phyloP scores from a whole-genome alignment of 2,113 vertebrate species.

The Engystomops pustulosus region DNA sequence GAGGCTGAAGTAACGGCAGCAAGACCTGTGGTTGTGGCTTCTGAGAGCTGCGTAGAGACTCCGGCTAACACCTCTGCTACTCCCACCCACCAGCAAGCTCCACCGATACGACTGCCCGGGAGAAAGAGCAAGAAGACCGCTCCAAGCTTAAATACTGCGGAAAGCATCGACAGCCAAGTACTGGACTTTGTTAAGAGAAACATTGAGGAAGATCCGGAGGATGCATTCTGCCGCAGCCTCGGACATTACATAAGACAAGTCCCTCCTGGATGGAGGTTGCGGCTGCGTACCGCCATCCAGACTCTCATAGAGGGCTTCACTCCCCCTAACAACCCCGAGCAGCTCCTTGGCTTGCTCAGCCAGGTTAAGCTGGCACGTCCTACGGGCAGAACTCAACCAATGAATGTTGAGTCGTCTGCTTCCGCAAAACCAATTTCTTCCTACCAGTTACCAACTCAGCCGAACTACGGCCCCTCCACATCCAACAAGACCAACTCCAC shows the following conservation, averaged over 20 bases:
- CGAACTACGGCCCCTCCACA: neutral
- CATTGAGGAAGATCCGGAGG: neutral
- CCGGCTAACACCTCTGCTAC: neutral
- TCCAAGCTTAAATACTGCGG: neutral
- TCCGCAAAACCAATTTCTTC: neutral
- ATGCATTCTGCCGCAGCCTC: slow-evolving; percentile 6
- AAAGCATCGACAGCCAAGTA: neutral
- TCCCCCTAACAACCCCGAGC: neutral
- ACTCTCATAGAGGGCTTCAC: slow-evolving; percentile 4
- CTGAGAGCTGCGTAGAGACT: neutral
- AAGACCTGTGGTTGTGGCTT: neutral
- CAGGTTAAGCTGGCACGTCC: slow-evolving; percentile 17
- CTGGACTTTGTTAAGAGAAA: neutral
- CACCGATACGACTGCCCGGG: neutral
- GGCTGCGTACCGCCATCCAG: neutral
- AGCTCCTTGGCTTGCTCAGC: neutral
- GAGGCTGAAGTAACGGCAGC: neutral
- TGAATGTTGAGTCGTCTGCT: neutral
- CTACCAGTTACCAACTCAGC: neutral
- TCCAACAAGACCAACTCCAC: neutral
- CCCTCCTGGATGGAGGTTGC: slow-evolving; percentile 5
- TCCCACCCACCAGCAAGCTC: neutral
- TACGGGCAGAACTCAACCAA: neutral
- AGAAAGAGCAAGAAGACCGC: neutral
- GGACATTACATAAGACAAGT: slow-evolving; percentile 21